Evolutionary conservation across 2,113 vertebrate species (phyloP).

Genomic region (Hydrolagus affinis): DNA sequence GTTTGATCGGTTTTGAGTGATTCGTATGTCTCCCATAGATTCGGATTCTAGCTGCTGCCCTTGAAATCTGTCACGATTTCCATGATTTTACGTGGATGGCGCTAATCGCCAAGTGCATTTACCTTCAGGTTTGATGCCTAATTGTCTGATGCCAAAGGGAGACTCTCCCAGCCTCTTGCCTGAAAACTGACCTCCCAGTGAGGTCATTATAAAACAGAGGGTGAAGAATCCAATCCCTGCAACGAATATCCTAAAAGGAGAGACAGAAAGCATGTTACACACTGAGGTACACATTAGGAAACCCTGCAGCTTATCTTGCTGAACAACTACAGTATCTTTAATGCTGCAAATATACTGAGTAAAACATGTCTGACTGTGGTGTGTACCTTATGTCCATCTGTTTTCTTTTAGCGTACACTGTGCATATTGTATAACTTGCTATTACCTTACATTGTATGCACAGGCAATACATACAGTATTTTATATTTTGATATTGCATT

Average conservation of each 20-base stretch:
- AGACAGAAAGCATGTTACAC: constrained; percentile 32
- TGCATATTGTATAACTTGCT: too few relatives aligned
- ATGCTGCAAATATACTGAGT: background rate
- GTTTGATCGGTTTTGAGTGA: background rate
- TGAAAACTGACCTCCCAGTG: constrained; percentile 87
- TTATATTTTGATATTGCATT: too few relatives aligned
- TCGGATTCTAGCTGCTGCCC: background rate
- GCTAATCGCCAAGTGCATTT: constrained; percentile 33
- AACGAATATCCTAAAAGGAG: constrained; percentile 77
- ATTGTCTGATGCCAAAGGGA: constrained; percentile 77
- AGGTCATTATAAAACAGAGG: constrained; percentile 94
- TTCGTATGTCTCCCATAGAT: background rate
- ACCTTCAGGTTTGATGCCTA: constrained; percentile 89
- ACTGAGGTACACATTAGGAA: background rate
- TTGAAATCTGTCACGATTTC: background rate
- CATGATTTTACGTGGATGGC: background rate
- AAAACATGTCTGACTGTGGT: too few relatives aligned
- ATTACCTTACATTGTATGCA: too few relatives aligned
- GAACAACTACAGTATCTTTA: background rate
- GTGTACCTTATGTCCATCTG: too few relatives aligned
- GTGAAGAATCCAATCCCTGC: constrained; percentile 93
- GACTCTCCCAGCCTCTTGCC: constrained; percentile 79
- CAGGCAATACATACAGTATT: too few relatives aligned
- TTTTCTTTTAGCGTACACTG: too few relatives aligned
- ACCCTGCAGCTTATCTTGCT: background rate